phyloP scores from a whole-genome alignment of 2,113 vertebrate species.

The Hypocryptadius cinnamomeus region DNA sequence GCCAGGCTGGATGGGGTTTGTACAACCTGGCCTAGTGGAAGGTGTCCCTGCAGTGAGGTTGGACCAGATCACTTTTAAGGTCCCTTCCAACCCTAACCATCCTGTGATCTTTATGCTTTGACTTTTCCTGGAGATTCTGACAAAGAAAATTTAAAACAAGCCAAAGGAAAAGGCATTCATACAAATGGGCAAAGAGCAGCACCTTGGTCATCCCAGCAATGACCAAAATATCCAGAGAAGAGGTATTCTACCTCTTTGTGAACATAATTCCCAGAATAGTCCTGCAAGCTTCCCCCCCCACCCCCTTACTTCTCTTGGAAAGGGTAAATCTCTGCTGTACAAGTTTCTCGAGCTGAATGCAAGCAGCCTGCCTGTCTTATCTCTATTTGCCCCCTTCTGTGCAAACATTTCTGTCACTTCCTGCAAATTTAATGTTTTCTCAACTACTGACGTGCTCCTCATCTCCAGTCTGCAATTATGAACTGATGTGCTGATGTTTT shows the following conservation, averaged over 20 bases:
- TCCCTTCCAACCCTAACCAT: not conserved
- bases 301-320: not conserved
- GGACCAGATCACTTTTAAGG: not conserved
- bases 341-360: not conserved
- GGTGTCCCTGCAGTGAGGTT: not conserved
- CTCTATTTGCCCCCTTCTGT: conserved; percentile 51
- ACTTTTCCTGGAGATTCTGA: not conserved
- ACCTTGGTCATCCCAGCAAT: not conserved
- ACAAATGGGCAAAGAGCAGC: not conserved
- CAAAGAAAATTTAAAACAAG: not conserved
- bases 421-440: conserved; percentile 15
- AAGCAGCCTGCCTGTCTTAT: conserved; percentile 2
- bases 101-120: not conserved
- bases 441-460: not conserved
- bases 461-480: not conserved
- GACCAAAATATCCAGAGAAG: not conserved
- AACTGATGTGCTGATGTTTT: not conserved
- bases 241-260: not conserved
- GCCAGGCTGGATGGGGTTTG: not conserved
- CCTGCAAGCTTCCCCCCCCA: fast-evolving
- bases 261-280: not conserved
- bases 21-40: not conserved
- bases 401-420: conserved; percentile 24
- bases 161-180: not conserved
- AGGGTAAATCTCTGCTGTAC: not conserved